Conservation (phyloP, 2,113 vertebrate species). For the Nibea coibor region DNA sequence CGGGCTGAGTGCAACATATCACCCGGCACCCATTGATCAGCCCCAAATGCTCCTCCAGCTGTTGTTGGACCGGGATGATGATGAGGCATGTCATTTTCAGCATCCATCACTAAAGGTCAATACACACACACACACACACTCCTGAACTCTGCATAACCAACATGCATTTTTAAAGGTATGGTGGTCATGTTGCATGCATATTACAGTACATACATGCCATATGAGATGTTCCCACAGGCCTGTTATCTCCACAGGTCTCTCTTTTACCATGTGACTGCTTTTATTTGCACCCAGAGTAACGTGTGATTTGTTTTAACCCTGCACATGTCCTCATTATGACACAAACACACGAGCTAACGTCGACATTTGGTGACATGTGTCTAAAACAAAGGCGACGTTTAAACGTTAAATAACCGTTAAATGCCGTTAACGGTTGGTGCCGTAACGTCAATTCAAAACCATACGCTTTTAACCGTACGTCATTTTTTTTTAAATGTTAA, state of each 20-base stretch:
- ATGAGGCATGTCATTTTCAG: slow-evolving; percentile 38
- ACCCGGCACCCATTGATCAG: slow-evolving; percentile 49
- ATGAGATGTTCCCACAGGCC: slow-evolving; percentile 6
- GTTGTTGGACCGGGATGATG: slow-evolving; percentile 28
- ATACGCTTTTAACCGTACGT: slow-evolving; percentile 15
- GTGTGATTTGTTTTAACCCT: slow-evolving; percentile 2
- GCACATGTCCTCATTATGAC: background rate
- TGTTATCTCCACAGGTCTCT: slow-evolving; percentile 8
- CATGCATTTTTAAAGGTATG: background rate
- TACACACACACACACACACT: background rate
- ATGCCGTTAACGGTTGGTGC: background rate
- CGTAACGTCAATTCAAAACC: background rate
- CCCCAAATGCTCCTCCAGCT: slow-evolving; percentile 34
- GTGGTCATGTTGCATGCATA: background rate
- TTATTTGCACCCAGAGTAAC: background rate
- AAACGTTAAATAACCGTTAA: background rate
- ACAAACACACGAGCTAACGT: background rate
- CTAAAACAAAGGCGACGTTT: background rate
- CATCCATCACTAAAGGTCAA: slow-evolving; percentile 33
- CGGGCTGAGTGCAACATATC: slow-evolving; percentile 23
- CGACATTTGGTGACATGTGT: background rate
- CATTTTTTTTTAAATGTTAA: background rate
- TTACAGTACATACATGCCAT: slow-evolving; percentile 5
- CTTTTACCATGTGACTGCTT: background rate
- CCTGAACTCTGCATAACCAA: background rate